Evolutionary conservation across 1,140 invertebrate species (phyloP).

Genomic region (Drosophila takahashii): DNA sequence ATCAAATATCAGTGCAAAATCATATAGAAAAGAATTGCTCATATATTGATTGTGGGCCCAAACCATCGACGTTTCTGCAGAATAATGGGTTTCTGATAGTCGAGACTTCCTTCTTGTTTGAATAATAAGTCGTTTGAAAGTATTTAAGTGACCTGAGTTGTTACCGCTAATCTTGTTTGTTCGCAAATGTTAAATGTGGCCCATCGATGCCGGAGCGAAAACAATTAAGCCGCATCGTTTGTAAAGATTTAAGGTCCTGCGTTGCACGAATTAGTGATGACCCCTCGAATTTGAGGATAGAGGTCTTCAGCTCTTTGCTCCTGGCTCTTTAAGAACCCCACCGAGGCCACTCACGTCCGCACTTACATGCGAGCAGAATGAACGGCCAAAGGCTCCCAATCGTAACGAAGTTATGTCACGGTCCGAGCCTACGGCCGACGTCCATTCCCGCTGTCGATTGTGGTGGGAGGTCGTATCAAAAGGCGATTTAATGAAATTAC

Average conservation of each 20-base stretch:
- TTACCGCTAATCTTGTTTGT: neutral
- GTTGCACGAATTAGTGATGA: constrained; percentile 53
- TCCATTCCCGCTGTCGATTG: constrained; percentile 7
- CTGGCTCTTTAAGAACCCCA: constrained; percentile 4
- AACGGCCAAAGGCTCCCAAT: constrained; percentile 15
- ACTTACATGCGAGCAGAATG: constrained; percentile 5
- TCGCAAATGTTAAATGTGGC: constrained; percentile 1
- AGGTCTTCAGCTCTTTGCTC: constrained; percentile 7
- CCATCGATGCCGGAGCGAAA: constrained; percentile 1
- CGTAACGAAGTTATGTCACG: constrained; percentile 66
- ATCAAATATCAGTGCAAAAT: too few species aligned
- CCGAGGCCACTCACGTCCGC: neutral
- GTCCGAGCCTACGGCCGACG: constrained; percentile 5
- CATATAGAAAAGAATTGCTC: too few species aligned
- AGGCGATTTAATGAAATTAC: constrained; percentile 81
- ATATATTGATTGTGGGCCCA: too few species aligned
- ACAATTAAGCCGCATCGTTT: constrained; percentile 50
- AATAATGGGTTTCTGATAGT: too few species aligned
- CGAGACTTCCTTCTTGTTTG: too few species aligned
- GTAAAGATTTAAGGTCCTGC: constrained; percentile 41
- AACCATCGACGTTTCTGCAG: too few species aligned
- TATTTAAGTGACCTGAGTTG: too few species aligned
- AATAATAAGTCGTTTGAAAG: too few species aligned
- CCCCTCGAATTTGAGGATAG: constrained; percentile 10
- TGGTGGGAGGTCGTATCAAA: constrained; percentile 59